These are phyloP conservation scores for Nycticorax nycticorax DNA, from an alignment of 2,113 vertebrate genomes.

Conservation along the genomic window DNA sequence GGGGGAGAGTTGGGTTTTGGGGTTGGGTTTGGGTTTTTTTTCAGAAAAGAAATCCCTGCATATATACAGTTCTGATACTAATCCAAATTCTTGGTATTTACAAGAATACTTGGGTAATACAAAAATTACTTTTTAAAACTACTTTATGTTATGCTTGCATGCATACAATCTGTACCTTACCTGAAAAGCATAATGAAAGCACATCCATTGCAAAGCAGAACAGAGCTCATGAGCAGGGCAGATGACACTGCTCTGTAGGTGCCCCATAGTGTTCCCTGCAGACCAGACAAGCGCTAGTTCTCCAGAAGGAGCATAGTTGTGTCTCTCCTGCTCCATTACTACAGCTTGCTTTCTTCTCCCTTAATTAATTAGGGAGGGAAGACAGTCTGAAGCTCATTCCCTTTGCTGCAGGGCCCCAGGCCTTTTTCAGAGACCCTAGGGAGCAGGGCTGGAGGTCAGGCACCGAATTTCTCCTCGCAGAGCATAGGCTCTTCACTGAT, in stretches of 20 bases:
- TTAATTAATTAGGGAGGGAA: background rate
- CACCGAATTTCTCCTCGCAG: background rate
- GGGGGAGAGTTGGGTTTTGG: background rate
- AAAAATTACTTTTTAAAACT: background rate
- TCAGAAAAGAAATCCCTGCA: background rate
- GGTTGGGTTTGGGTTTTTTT: background rate
- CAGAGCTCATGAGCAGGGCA: background rate
- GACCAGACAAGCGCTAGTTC: background rate
- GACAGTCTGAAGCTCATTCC: background rate
- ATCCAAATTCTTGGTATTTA: background rate
- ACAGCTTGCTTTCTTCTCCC: background rate
- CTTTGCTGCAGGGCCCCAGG: background rate
- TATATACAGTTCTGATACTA: background rate
- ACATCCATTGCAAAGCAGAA: background rate
- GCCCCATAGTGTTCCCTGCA: fast-evolving
- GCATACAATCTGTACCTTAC: background rate
- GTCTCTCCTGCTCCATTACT: background rate
- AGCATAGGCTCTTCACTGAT: background rate
- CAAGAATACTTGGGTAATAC: background rate
- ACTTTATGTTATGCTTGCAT: background rate
- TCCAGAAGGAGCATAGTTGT: background rate
- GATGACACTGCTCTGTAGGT: background rate
- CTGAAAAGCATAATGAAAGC: background rate
- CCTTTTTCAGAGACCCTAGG: background rate
- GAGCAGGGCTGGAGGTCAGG: background rate